Conservation (phyloP, 2,888 invertebrate genomes). For the Timandra comae region DNA sequence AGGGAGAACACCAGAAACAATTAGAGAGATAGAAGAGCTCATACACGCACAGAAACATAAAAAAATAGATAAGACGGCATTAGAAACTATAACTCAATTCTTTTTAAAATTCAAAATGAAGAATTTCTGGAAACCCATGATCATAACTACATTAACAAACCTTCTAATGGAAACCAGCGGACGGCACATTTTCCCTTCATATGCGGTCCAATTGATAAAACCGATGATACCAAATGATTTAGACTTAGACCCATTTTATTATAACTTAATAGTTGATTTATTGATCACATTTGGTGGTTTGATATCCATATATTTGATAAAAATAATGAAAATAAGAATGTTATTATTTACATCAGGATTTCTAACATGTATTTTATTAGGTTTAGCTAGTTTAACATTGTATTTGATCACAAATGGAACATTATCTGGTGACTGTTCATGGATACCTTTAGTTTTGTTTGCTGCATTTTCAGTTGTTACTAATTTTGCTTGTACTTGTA, state of each 20-base stretch:
- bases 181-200: conserved; percentile 46
- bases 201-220: conserved; percentile 43
- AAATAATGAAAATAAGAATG: conserved; percentile 38
- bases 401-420: conserved; percentile 28
- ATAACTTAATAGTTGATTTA: conserved; percentile 40
- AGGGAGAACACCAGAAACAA: conserved; percentile 52
- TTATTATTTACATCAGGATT: conserved; percentile 43
- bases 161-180: conserved; percentile 43
- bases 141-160: conserved; percentile 31
- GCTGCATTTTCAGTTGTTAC: conserved; percentile 40
- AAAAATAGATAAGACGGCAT: conserved; percentile 10
- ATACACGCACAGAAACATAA: conserved; percentile 28
- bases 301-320: conserved; percentile 37
- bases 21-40: conserved; percentile 37
- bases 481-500: conserved; percentile 51
- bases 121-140: conserved; percentile 42
- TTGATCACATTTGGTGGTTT: conserved; percentile 39
- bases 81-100: conserved; percentile 18
- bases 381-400: conserved; percentile 34
- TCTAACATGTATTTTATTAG: conserved; percentile 30
- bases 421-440: conserved; percentile 27
- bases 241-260: conserved; percentile 37
- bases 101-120: conserved; percentile 36
- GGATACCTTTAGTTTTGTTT: conserved; percentile 38
- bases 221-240: conserved; percentile 37